Evolutionary conservation across 1,140 invertebrate species (phyloP).

Genomic region (Drosophila sulfurigaster): DNA sequence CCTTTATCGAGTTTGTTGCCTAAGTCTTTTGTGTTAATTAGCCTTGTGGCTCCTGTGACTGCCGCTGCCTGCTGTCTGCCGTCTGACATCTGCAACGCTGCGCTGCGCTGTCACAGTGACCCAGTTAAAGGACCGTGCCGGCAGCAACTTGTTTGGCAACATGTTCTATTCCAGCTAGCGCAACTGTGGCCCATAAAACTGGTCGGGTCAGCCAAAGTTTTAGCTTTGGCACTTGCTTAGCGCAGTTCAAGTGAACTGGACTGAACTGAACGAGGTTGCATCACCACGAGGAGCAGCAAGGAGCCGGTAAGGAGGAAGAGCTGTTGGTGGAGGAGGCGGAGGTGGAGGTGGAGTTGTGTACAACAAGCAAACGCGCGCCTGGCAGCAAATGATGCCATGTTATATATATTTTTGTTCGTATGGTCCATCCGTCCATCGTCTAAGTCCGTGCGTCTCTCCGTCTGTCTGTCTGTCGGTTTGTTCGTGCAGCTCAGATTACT

Average conservation of each 20-base stretch:
- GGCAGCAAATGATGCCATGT: slow-evolving; percentile 81
- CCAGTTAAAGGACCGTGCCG: slow-evolving; percentile 73
- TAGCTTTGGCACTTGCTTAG: slow-evolving; percentile 49
- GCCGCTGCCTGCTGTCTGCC: not conserved
- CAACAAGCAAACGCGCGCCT: slow-evolving; percentile 82
- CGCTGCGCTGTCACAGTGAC: slow-evolving; percentile 67
- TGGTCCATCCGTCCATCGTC: slow-evolving; percentile 28
- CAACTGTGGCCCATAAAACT: slow-evolving; percentile 37
- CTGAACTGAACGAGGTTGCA: slow-evolving; percentile 51
- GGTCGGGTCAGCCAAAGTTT: slow-evolving; percentile 51
- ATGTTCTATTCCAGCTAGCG: slow-evolving; percentile 59
- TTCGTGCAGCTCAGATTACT: slow-evolving; percentile 83
- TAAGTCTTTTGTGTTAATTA: slow-evolving; percentile 71
- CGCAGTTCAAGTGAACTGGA: slow-evolving; percentile 7
- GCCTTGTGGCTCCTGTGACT: slow-evolving; percentile 27
- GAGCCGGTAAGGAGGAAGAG: slow-evolving; percentile 18
- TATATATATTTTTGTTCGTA: slow-evolving; percentile 68
- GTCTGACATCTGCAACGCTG: slow-evolving; percentile 7
- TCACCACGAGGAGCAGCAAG: slow-evolving; percentile 57
- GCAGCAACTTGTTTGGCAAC: slow-evolving; percentile 73
- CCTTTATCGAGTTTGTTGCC: slow-evolving; percentile 56
- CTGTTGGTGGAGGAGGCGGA: not conserved
- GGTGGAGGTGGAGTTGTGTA: slow-evolving; percentile 58
- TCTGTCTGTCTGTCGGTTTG: slow-evolving; percentile 60
- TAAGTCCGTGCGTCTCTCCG: slow-evolving; percentile 32